A percentile compares a stretch with the other conserved stretches of the same genome.
phyloP scores from a whole-genome alignment of 1,140 invertebrate genomes.

The Nephila pilipes region DNA sequence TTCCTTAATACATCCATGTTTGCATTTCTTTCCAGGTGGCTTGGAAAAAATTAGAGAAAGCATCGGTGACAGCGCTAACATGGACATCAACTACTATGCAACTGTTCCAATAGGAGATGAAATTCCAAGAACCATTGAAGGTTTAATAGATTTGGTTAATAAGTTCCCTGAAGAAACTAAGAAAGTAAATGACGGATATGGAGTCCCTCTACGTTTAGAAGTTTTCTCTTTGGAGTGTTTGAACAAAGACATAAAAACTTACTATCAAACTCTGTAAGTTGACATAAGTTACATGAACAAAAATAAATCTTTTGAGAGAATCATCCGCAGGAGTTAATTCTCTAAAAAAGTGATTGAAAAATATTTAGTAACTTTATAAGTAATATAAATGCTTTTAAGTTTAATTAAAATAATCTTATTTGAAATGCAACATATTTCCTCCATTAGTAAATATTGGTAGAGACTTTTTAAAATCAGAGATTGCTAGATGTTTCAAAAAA shows the following conservation, averaged over 20 bases:
- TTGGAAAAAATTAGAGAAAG: conserved; percentile 38
- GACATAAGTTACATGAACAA: background rate
- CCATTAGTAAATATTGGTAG: too few species aligned
- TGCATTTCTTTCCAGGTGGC: background rate
- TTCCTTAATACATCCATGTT: too few species aligned
- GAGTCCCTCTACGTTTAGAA: conserved; percentile 55
- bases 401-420: too few species aligned
- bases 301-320: too few species aligned
- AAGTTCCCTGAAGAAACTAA: conserved; percentile 56
- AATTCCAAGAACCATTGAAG: background rate
- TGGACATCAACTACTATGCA: conserved; percentile 69
- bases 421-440: too few species aligned
- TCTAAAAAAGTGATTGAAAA: too few species aligned
- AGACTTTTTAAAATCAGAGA: too few species aligned
- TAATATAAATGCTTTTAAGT: too few species aligned
- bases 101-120: conserved; percentile 37
- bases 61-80: background rate
- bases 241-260: background rate
- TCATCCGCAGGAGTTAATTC: too few species aligned
- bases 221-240: conserved; percentile 32
- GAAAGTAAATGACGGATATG: conserved; percentile 14
- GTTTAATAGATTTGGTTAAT: background rate
- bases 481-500: too few species aligned
- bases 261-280: conserved; percentile 47
- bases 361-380: too few species aligned